phyloP scores from a whole-genome alignment of 2,113 vertebrate species.

The Oriolus oriolus region DNA sequence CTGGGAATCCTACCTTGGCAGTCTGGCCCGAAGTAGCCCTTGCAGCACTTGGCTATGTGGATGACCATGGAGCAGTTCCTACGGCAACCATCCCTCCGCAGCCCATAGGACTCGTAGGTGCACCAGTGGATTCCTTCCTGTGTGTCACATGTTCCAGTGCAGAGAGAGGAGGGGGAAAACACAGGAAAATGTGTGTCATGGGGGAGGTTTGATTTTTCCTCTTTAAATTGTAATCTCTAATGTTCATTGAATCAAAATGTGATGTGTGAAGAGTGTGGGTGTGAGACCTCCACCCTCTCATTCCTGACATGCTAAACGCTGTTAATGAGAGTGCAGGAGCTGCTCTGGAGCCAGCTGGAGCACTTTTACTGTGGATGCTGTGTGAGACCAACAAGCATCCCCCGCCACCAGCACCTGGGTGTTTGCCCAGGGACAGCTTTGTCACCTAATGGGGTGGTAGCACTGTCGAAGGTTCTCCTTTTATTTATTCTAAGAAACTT shows the following conservation, averaged over 20 bases:
- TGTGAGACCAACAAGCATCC: neutral
- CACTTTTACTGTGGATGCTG: neutral
- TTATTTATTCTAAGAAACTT: neutral
- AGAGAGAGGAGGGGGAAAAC: neutral
- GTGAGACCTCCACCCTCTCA: neutral
- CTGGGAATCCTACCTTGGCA: slow-evolving; percentile 81
- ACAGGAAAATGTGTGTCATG: neutral
- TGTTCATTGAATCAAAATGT: neutral
- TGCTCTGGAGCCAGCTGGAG: neutral
- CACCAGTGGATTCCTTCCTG: slow-evolving; percentile 70
- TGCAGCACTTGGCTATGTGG: slow-evolving; percentile 82
- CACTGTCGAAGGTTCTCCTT: neutral
- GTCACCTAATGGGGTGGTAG: neutral
- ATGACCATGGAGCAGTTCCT: slow-evolving; percentile 74
- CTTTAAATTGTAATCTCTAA: neutral
- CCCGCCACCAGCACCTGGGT: neutral
- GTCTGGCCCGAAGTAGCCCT: slow-evolving; percentile 84
- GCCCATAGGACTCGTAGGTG: slow-evolving; percentile 25
- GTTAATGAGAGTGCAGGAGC: neutral
- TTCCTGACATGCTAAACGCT: neutral
- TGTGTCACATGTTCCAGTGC: rapidly evolving
- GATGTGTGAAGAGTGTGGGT: neutral
- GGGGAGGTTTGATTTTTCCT: rapidly evolving
- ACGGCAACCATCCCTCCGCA: slow-evolving; percentile 74
- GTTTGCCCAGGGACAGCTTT: neutral